Evolutionary conservation across 2,888 invertebrate species (phyloP).

Genomic region (Macroteleia sp.): DNA sequence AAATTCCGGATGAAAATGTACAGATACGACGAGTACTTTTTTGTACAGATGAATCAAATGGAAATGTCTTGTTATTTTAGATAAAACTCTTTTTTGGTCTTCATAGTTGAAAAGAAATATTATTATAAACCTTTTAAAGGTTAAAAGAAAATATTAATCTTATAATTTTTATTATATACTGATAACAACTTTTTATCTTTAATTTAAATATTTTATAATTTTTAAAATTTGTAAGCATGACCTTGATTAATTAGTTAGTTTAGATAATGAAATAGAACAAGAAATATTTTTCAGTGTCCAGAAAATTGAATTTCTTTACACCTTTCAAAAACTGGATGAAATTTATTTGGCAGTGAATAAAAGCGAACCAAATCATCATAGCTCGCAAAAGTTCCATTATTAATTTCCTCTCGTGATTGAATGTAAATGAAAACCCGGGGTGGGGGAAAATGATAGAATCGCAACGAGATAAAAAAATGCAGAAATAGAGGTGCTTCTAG

Average conservation of each 20-base stretch:
- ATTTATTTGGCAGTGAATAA: conserved; percentile 14
- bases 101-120: too few species aligned
- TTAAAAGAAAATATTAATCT: too few species aligned
- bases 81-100: too few species aligned
- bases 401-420: conserved; percentile 79
- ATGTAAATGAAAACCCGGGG: conserved; percentile 76
- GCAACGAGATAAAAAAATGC: conserved; percentile 72
- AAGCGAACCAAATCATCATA: background rate
- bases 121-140: too few species aligned
- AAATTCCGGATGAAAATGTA: conserved; percentile 36
- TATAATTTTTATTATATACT: too few species aligned
- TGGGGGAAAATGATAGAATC: conserved; percentile 64
- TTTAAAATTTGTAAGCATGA: too few species aligned
- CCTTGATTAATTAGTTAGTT: too few species aligned
- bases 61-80: too few species aligned
- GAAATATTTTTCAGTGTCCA: too few species aligned
- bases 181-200: too few species aligned
- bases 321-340: background rate
- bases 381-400: conserved; percentile 73
- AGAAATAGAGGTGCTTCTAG: conserved; percentile 42
- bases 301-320: conserved; percentile 1
- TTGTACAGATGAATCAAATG: background rate
- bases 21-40: conserved; percentile 24
- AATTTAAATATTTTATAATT: too few species aligned
- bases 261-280: too few species aligned